Evolutionary conservation across 1,140 invertebrate genomes (phyloP).

Genomic region (Diploscapter pachys): DNA sequence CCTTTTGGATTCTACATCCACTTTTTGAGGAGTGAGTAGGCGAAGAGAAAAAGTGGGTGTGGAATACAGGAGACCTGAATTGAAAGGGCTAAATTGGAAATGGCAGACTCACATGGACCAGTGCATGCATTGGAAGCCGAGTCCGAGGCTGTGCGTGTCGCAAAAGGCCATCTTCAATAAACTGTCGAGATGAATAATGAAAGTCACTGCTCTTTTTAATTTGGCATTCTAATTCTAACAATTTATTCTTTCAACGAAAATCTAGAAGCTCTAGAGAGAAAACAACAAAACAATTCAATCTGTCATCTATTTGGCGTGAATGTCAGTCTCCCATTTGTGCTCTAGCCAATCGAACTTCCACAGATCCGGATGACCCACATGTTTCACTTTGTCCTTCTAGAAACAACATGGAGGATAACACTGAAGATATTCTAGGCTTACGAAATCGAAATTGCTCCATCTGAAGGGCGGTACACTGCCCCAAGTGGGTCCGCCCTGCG

Average conservation of each 20-base stretch:
- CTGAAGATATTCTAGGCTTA: conserved; percentile 17
- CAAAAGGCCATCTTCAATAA: no score
- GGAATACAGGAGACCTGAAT: no score
- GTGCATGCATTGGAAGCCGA: no score
- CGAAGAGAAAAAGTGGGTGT: no score
- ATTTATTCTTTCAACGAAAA: not conserved
- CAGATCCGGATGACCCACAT: conserved; percentile 46
- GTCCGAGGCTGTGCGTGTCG: no score
- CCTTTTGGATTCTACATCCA: no score
- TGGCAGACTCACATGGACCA: no score
- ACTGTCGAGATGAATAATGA: no score
- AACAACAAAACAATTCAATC: not conserved
- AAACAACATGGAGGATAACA: conserved; percentile 57
- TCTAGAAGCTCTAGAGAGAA: not conserved
- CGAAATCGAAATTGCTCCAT: conserved; percentile 42
- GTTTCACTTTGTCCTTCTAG: conserved; percentile 42
- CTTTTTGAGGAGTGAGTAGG: no score
- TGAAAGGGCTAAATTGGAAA: no score
- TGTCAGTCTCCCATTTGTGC: conserved; percentile 46
- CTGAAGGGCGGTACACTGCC: conserved; percentile 59
- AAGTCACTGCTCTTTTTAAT: no score
- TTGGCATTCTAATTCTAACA: not conserved
- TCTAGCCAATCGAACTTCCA: conserved; percentile 46
- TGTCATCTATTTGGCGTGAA: not conserved
- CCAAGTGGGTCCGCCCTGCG: conserved; percentile 66